Evolutionary conservation across 2,113 vertebrate genomes (phyloP).

Genomic region (Coryphaenoides rupestris): DNA sequence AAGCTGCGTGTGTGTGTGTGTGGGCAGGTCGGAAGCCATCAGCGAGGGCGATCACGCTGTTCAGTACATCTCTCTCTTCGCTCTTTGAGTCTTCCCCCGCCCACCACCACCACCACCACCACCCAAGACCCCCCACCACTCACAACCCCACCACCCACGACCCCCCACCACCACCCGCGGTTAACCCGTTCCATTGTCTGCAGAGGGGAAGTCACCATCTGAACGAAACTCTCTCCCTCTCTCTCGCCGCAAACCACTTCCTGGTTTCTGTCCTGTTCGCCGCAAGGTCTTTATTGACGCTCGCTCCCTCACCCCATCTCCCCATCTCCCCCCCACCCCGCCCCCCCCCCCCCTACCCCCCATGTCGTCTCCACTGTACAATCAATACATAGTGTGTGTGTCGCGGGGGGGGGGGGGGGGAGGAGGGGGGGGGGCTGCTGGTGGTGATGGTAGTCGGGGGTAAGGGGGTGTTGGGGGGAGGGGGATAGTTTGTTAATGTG

Average conservation of each 20-base stretch:
- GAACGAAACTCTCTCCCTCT: constrained; percentile 53
- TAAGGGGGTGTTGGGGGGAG: too few species aligned
- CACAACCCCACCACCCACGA: too few species aligned
- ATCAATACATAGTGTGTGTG: too few species aligned
- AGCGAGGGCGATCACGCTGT: constrained; percentile 66
- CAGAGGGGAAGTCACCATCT: constrained; percentile 58
- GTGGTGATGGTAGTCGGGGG: too few species aligned
- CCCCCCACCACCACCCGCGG: constrained; percentile 9
- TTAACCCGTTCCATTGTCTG: constrained; percentile 59
- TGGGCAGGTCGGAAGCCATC: constrained; percentile 78
- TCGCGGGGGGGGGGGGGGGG: too few species aligned
- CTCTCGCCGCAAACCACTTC: constrained; percentile 32
- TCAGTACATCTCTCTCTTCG: constrained; percentile 16
- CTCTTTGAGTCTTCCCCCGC: constrained; percentile 32
- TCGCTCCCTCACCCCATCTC: constrained; percentile 37
- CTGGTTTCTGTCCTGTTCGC: constrained; percentile 37
- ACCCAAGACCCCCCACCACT: too few species aligned
- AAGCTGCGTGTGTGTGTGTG: constrained; percentile 64
- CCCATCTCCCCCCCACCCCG: too few species aligned
- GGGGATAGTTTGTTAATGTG: constrained; percentile 51
- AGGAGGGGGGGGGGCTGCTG: too few species aligned
- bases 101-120: constrained; percentile 22
- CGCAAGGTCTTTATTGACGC: constrained; percentile 51
- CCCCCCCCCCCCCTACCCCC: too few species aligned
- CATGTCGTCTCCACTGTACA: too few species aligned